These are phyloP conservation scores for Andrena haemorrhoa DNA, from an alignment of 2,888 invertebrate species.

Conservation along the genomic window DNA sequence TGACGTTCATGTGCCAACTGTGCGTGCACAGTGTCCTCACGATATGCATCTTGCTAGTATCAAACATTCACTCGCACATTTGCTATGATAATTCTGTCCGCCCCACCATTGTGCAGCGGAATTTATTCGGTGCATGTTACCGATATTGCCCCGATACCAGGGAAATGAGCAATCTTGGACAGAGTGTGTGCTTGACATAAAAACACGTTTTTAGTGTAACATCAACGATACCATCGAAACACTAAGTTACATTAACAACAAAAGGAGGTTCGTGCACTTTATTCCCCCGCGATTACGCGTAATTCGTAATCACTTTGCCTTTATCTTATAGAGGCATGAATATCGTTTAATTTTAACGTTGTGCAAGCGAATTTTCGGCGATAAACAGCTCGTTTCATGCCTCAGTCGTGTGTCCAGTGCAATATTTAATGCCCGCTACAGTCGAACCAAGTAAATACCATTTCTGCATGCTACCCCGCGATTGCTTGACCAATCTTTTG, in stretches of 20 bases:
- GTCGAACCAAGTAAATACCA: not conserved
- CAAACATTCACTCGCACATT: constrained; percentile 59
- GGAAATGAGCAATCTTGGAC: constrained; percentile 53
- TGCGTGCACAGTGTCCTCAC: constrained; percentile 49
- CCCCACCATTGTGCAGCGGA: constrained; percentile 50
- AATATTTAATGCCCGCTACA: not conserved
- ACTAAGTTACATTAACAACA: constrained; percentile 26
- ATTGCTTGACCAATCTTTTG: not conserved
- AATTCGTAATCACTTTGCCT: constrained; percentile 1
- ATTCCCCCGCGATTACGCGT: constrained; percentile 2
- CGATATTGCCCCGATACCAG: constrained; percentile 45
- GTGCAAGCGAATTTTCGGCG: constrained; percentile 18
- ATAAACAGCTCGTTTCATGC: constrained; percentile 24
- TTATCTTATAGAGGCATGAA: constrained; percentile 7
- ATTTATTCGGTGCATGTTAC: constrained; percentile 47
- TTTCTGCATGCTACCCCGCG: not conserved
- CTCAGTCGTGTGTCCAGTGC: constrained; percentile 4
- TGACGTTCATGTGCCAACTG: constrained; percentile 56
- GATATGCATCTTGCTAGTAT: constrained; percentile 55
- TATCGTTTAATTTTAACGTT: constrained; percentile 10
- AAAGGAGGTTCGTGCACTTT: constrained; percentile 51
- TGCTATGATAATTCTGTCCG: constrained; percentile 60
- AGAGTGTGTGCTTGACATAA: constrained; percentile 31
- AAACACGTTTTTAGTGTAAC: constrained; percentile 40
- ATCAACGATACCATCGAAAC: constrained; percentile 27